Percentiles rank a stretch among this genome's conserved stretches.
Evolutionary conservation across 2,113 vertebrate species (phyloP).

Genomic region (Bettongia penicillata): DNA sequence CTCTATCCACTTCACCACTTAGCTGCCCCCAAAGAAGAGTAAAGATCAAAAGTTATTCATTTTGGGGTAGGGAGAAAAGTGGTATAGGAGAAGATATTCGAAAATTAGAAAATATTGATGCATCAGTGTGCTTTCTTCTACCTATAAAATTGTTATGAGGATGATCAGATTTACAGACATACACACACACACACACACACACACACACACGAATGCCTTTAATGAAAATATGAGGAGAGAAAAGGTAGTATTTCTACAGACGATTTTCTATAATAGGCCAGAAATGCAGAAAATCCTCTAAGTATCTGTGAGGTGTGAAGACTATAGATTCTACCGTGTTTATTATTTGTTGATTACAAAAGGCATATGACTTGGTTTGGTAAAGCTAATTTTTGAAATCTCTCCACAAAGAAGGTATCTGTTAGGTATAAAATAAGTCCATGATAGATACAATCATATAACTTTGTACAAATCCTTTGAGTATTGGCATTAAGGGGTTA

Average conservation of each 20-base stretch:
- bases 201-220: neutral
- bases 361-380: neutral
- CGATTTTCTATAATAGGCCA: neutral
- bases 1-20: no score
- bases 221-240: neutral
- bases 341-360: neutral
- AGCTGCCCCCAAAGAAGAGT: neutral
- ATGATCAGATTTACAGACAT: neutral
- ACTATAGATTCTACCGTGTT: neutral
- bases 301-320: neutral
- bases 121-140: neutral
- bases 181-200: no score
- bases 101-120: neutral
- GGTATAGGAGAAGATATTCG: neutral
- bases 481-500: neutral
- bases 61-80: neutral
- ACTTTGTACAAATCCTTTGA: neutral
- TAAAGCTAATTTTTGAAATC: neutral
- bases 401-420: neutral
- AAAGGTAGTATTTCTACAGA: neutral
- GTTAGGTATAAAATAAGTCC: neutral
- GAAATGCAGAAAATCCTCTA: neutral
- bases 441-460: neutral
- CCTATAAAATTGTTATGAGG: neutral
- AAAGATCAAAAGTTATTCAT: neutral